A percentile compares a stretch with the other conserved stretches of the same genome.
These are phyloP conservation scores for Drosophila melanosoma DNA, from an alignment of 2,888 invertebrate genomes.

Conservation along the genomic window DNA sequence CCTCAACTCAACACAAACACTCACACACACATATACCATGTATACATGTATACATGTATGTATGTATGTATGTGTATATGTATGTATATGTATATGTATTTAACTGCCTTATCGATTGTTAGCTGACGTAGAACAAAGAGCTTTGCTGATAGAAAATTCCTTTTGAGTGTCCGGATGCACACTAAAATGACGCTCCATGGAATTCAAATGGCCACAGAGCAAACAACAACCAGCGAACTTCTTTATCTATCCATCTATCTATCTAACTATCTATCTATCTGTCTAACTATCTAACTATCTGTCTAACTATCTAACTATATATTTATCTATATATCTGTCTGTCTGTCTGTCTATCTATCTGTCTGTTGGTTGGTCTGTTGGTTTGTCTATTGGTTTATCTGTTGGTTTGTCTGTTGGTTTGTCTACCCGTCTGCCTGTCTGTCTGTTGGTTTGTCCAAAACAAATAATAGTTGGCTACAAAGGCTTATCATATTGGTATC, in stretches of 20 bases:
- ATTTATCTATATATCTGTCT: neutral
- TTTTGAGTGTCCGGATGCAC: conserved; percentile 58
- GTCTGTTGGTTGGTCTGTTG: neutral
- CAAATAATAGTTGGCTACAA: conserved; percentile 69
- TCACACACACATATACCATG: conserved; percentile 7
- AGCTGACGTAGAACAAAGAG: conserved; percentile 37
- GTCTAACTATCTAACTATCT: neutral
- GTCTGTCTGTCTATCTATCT: neutral
- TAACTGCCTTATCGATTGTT: conserved; percentile 55
- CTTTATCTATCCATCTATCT: neutral
- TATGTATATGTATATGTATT: neutral
- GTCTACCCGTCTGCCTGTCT: conserved; percentile 1
- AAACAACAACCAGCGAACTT: conserved; percentile 36
- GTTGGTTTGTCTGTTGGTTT: neutral
- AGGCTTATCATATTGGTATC: conserved; percentile 73
- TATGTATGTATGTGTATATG: neutral
- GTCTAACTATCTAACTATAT: neutral
- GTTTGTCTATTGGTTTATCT: neutral
- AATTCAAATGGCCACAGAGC: conserved; percentile 21
- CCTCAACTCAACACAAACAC: conserved; percentile 8
- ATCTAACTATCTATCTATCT: neutral
- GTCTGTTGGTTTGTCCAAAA: conserved; percentile 25
- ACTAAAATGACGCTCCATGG: conserved; percentile 40
- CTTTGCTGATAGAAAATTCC: conserved; percentile 64
- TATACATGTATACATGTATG: neutral